Conservation (phyloP, 1,140 invertebrate species). For the Drosophila parabipectinata region DNA sequence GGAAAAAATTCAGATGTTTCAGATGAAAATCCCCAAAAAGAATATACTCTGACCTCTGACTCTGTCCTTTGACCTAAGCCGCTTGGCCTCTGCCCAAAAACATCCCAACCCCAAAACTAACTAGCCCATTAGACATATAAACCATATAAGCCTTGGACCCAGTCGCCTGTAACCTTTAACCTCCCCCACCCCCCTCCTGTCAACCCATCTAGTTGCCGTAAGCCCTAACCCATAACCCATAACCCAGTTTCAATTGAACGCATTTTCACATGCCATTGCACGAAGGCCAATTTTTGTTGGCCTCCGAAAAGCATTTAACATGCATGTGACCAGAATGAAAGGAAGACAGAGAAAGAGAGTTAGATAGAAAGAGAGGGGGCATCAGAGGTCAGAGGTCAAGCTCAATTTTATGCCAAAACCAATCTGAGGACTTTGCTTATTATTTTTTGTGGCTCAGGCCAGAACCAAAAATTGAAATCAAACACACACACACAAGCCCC, state of each 20-base stretch:
- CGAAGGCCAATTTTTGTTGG: slow-evolving; percentile 13
- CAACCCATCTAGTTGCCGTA: slow-evolving; percentile 6
- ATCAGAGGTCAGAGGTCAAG: slow-evolving; percentile 17
- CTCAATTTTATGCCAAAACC: slow-evolving; percentile 57
- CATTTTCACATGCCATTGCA: slow-evolving; percentile 78
- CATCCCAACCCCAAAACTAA: no score
- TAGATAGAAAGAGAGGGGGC: neutral
- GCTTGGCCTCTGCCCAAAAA: slow-evolving; percentile 1
- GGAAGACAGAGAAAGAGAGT: neutral
- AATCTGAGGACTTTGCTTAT: slow-evolving; percentile 60
- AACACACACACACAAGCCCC: slow-evolving; percentile 59
- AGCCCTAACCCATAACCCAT: slow-evolving; percentile 55
- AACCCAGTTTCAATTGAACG: slow-evolving; percentile 80
- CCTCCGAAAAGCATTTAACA: slow-evolving; percentile 47
- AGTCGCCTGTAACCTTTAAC: slow-evolving; percentile 7
- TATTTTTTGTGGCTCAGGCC: slow-evolving; percentile 75
- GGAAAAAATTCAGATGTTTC: neutral
- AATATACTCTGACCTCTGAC: slow-evolving; percentile 4
- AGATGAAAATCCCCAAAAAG: no score
- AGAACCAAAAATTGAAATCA: slow-evolving; percentile 78
- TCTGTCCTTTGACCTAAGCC: neutral
- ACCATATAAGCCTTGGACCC: slow-evolving; percentile 47
- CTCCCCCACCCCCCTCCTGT: neutral
- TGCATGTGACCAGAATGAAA: slow-evolving; percentile 25
- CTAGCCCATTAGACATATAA: slow-evolving; percentile 33